Evolutionary conservation across 2,113 vertebrate species (phyloP).

Genomic region (Falco punctatus): DNA sequence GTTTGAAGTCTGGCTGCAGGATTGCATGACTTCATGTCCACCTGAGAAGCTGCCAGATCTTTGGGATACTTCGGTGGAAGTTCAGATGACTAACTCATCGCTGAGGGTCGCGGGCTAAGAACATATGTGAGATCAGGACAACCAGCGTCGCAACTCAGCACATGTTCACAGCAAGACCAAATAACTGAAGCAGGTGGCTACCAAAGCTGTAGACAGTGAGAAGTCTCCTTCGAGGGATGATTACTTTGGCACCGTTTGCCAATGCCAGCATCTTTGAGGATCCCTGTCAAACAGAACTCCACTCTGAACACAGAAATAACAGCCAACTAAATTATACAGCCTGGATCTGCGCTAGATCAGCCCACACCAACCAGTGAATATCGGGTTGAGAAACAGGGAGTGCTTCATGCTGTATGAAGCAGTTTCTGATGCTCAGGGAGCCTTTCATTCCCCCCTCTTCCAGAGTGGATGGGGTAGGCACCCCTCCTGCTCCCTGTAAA

Average conservation of each 20-base stretch:
- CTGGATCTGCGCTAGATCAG: not conserved
- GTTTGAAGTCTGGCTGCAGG: not conserved
- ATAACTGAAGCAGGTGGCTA: not conserved
- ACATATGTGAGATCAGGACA: rapidly evolving
- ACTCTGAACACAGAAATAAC: not conserved
- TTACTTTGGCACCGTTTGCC: not conserved
- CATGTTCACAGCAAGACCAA: not conserved
- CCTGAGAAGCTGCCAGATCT: not conserved
- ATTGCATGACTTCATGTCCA: not conserved
- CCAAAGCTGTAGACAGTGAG: not conserved
- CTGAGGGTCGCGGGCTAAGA: not conserved
- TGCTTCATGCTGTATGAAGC: not conserved
- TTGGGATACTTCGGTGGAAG: not conserved
- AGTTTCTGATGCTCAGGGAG: not conserved
- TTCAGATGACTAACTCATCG: not conserved
- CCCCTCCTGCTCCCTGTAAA: not conserved
- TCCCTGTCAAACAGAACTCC: not conserved
- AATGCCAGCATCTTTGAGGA: not conserved
- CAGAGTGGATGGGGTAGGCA: not conserved
- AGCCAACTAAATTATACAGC: not conserved
- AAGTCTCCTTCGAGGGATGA: not conserved
- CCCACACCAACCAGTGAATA: not conserved
- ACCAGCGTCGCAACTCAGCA: not conserved
- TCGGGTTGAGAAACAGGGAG: not conserved
- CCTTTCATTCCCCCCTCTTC: not conserved